These are phyloP conservation scores for Idaea straminata DNA, from an alignment of 2,888 invertebrate genomes.

Conservation along the genomic window DNA sequence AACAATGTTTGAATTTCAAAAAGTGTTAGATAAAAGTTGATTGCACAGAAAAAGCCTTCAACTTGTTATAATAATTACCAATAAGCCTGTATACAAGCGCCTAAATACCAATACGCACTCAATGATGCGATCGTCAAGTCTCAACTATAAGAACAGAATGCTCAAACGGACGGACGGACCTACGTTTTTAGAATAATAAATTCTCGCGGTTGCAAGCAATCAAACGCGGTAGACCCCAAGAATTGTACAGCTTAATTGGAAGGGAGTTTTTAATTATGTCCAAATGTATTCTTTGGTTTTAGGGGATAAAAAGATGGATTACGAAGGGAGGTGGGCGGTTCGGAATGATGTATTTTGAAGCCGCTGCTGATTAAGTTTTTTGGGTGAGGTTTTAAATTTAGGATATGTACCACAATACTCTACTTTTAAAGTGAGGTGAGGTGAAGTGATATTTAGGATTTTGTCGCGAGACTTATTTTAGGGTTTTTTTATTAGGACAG, in stretches of 20 bases:
- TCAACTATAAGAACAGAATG: slow-evolving; percentile 44
- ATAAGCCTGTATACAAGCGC: background rate
- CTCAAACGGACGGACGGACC: slow-evolving; percentile 65
- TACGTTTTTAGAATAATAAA: slow-evolving; percentile 62
- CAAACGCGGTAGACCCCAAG: slow-evolving; percentile 53
- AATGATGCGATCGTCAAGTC: slow-evolving; percentile 47
- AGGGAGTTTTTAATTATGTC: slow-evolving; percentile 47
- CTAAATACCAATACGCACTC: slow-evolving; percentile 29
- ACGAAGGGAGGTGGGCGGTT: background rate
- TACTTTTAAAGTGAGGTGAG: too few species aligned
- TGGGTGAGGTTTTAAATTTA: background rate
- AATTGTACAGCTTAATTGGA: slow-evolving; percentile 68
- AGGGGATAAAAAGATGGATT: slow-evolving; percentile 1
- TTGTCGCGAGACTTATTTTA: too few species aligned
- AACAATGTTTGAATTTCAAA: background rate
- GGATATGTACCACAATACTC: too few species aligned
- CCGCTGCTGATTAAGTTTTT: background rate
- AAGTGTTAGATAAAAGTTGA: too few species aligned
- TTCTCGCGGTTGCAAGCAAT: slow-evolving; percentile 54
- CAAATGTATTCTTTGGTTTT: slow-evolving; percentile 3
- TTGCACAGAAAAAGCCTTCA: too few species aligned
- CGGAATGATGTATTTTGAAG: slow-evolving; percentile 14
- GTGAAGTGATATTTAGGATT: too few species aligned
- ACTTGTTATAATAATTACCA: too few species aligned
- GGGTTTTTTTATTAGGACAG: too few species aligned